phyloP scores from a whole-genome alignment of 2,888 invertebrate species.

The Lasioglossum calceatum region DNA sequence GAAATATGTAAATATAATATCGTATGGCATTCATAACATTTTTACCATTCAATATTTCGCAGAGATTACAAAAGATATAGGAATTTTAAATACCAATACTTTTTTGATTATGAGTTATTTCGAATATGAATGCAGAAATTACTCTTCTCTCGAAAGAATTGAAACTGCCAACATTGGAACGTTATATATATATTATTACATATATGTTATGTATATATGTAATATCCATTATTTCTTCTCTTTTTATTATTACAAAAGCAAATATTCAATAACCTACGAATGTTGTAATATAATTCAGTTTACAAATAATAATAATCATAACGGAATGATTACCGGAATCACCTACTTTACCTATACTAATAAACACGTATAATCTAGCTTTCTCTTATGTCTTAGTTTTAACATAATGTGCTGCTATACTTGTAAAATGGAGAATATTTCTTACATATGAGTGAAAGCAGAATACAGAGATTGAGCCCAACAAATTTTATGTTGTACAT shows the following conservation, averaged over 20 bases:
- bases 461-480: conserved; percentile 22
- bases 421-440: conserved; percentile 62
- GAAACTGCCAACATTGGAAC: conserved; percentile 1
- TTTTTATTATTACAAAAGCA: conserved; percentile 23
- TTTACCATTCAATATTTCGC: conserved; percentile 27
- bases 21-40: conserved; percentile 44
- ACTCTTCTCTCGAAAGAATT: conserved; percentile 2
- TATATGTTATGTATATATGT: conserved; percentile 31
- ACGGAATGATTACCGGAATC: conserved; percentile 49
- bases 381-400: conserved; percentile 21
- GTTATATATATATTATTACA: conserved; percentile 22
- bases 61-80: conserved; percentile 23
- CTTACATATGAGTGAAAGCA: conserved; percentile 29
- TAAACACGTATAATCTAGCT: conserved; percentile 27
- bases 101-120: conserved; percentile 9
- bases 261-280: conserved; percentile 1
- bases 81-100: conserved; percentile 29
- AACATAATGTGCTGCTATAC: conserved; percentile 41
- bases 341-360: conserved; percentile 24
- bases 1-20: conserved; percentile 55
- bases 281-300: conserved; percentile 34
- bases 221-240: conserved; percentile 14
- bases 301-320: conserved; percentile 26
- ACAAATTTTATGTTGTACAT: conserved; percentile 3
- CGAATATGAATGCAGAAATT: conserved; percentile 14